These are phyloP conservation scores for Sinosuthora webbiana DNA, from an alignment of 2,113 vertebrate species.

Conservation along the genomic window DNA sequence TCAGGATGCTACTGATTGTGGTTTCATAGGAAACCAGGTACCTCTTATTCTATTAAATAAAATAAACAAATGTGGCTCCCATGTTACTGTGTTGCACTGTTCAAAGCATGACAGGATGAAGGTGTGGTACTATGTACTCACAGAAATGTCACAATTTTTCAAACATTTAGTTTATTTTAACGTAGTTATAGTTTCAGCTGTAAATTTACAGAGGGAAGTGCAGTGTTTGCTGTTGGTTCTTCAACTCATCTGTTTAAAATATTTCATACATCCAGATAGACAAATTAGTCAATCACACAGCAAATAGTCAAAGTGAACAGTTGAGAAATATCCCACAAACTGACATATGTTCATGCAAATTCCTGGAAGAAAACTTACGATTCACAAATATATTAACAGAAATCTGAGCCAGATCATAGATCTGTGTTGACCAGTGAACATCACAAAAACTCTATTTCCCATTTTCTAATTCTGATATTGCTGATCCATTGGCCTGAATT, in stretches of 20 bases:
- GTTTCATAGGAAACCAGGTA: not conserved
- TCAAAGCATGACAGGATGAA: not conserved
- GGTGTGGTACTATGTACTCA: not conserved
- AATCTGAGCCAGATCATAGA: not conserved
- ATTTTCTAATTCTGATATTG: not conserved
- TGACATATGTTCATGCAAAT: not conserved
- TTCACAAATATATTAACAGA: not conserved
- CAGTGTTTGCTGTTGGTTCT: not conserved
- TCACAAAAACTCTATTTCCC: not conserved
- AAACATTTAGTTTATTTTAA: not conserved
- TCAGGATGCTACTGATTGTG: not conserved
- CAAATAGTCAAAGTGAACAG: not conserved
- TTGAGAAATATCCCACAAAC: not conserved
- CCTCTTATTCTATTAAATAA: not conserved
- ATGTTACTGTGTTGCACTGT: not conserved
- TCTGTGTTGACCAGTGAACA: not conserved
- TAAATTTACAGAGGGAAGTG: not conserved
- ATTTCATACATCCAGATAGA: not conserved
- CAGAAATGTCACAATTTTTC: not conserved
- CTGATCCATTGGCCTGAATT: not conserved
- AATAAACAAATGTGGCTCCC: not conserved
- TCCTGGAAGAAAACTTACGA: not conserved
- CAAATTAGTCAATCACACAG: not conserved
- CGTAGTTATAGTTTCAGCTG: not conserved
- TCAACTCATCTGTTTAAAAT: not conserved